These are phyloP conservation scores for Microplitis mediator DNA, from an alignment of 1,140 invertebrate genomes.

Conservation along the genomic window DNA sequence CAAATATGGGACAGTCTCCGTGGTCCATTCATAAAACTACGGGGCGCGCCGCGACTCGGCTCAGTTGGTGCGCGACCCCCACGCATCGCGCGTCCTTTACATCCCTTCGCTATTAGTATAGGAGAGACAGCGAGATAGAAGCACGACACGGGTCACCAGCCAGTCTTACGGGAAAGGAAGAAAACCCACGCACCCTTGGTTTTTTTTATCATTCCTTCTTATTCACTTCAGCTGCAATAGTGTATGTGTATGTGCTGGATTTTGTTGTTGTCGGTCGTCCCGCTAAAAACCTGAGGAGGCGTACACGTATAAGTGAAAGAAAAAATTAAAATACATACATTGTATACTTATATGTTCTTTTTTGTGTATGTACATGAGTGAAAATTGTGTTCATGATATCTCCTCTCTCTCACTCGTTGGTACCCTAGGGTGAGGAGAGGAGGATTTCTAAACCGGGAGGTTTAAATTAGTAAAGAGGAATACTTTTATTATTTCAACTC, in stretches of 20 bases:
- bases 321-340: neutral
- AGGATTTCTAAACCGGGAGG: neutral
- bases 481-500: neutral
- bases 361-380: neutral
- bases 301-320: neutral
- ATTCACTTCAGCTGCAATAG: neutral
- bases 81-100: constrained; percentile 57
- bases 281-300: constrained; percentile 18
- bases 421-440: neutral
- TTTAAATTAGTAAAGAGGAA: neutral
- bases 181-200: constrained; percentile 24
- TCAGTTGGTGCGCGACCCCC: constrained; percentile 63
- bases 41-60: constrained; percentile 59
- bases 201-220: constrained; percentile 14
- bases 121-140: constrained; percentile 20
- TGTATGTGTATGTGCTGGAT: constrained; percentile 17
- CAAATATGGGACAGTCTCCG: constrained; percentile 66
- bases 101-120: constrained; percentile 21
- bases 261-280: neutral
- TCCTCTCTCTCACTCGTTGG: constrained; percentile 3
- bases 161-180: constrained; percentile 27
- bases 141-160: constrained; percentile 20
- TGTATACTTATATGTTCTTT: neutral
- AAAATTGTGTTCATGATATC: neutral
- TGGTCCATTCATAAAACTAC: constrained; percentile 72